Evolutionary conservation across 2,797 vertebrate genomes (phyloP), one percentile per base, ranked within the genome.

Genomic region (Apodemus agrarius): DNA sequence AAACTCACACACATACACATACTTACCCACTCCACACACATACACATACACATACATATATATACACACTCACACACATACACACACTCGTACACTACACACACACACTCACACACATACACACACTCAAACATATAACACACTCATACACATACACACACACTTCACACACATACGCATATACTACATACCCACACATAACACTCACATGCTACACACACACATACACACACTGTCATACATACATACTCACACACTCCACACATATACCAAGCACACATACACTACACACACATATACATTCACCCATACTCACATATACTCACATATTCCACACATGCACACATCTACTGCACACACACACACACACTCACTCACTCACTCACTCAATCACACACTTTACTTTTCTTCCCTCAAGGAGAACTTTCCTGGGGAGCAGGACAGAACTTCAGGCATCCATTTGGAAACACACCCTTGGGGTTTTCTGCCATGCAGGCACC

Each of bases 381-480:
- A 61, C 98, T 97, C 96, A 52, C 76, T 1, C 75, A 76, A 24
- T 1, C 40, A 43, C 40, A 17, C 98, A 97, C 96, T 97, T 76
- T 3, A 97, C 94, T 72, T 97, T 92, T 88, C 79, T 49, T 81
- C 43, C 79, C 37, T 67, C 40, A 86, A 79, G 52, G 12, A 78
- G 90, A 97, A 14, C 90, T 98, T 97, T 97, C 40, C 57, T 96
- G 85, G 94, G 96, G 97, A 95, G 5, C 54, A 24, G 13, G 22
- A 78, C 46, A 97, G 31, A 72, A 92, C 97, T 95, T 97, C 95
- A 97, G 97, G 91, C 96, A 93, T 90, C 96, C 97, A 93, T 97
- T 96, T 97, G 97, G 97, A 98, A 97, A 96, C 88, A 96, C 95
- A 24, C 43, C 49, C 40, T 0, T 29, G 61, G 57, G 80, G 93